phyloP scores from a whole-genome alignment of 2,797 vertebrate genomes.

The Cygnus olor region DNA sequence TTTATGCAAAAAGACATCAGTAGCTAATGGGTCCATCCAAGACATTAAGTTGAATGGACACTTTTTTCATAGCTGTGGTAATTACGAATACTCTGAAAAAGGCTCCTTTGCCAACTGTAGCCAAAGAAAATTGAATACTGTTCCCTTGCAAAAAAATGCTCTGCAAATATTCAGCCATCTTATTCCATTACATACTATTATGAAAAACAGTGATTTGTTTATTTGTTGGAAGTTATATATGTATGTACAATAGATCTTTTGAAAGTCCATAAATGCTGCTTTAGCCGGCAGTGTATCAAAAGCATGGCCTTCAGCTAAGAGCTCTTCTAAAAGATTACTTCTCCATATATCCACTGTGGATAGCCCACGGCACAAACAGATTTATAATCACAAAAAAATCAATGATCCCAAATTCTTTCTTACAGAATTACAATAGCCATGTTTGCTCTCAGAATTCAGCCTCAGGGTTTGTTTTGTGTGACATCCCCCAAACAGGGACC shows the following conservation, averaged over 20 bases:
- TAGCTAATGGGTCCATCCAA: conserved; percentile 66
- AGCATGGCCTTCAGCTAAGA: neutral
- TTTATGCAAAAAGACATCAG: conserved; percentile 76
- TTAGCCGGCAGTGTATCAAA: neutral
- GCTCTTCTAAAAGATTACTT: neutral
- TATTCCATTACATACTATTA: neutral
- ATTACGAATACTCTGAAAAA: conserved; percentile 63
- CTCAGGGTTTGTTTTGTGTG: neutral
- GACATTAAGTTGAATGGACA: conserved; percentile 71
- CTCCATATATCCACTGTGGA: neutral
- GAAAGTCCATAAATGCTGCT: neutral
- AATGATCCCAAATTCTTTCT: neutral
- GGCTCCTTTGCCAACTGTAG: conserved; percentile 11
- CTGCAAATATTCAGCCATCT: conserved; percentile 28
- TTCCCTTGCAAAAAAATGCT: conserved; percentile 12
- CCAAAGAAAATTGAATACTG: conserved; percentile 31
- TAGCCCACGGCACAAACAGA: neutral
- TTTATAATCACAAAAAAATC: neutral
- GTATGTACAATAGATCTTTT: neutral
- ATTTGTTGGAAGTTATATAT: conserved; percentile 5
- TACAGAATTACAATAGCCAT: neutral
- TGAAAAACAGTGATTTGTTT: conserved; percentile 25
- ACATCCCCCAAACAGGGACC: neutral
- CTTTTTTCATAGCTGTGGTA: conserved; percentile 64
- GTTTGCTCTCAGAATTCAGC: neutral